A percentile compares a stretch with the other conserved stretches of the same genome.
phyloP scores from a whole-genome alignment of 2,888 invertebrate species.

The Caenorhabditis drosophilae region DNA sequence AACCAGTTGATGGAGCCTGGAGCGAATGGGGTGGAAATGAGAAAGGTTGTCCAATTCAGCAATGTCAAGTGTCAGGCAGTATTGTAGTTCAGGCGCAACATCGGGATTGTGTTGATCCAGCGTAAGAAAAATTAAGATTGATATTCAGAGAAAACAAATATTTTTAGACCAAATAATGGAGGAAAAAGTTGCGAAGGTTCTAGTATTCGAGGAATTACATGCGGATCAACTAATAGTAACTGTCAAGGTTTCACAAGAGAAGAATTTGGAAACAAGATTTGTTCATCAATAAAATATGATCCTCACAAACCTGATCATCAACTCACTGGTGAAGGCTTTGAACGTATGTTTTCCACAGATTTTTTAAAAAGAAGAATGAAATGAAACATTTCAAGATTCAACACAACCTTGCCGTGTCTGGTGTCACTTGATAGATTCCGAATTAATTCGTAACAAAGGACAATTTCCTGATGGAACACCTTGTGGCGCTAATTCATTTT shows the following conservation, averaged over 20 bases:
- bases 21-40: slow-evolving; percentile 63
- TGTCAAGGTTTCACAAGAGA: slow-evolving; percentile 54
- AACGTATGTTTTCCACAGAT: slow-evolving; percentile 45
- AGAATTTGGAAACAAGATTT: slow-evolving; percentile 62
- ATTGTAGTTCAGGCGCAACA: slow-evolving; percentile 62
- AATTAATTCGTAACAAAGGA: slow-evolving; percentile 68
- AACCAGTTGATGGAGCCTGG: slow-evolving; percentile 63
- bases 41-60: slow-evolving; percentile 61
- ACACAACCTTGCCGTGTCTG: slow-evolving; percentile 68
- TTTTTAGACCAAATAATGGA: slow-evolving; percentile 68
- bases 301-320: slow-evolving; percentile 63
- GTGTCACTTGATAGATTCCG: slow-evolving; percentile 67
- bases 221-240: slow-evolving; percentile 52
- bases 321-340: slow-evolving; percentile 66
- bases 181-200: slow-evolving; percentile 62
- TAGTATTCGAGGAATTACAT: slow-evolving; percentile 63
- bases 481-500: slow-evolving; percentile 62
- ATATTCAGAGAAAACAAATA: not conserved
- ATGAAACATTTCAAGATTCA: slow-evolving; percentile 48
- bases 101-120: slow-evolving; percentile 66
- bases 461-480: slow-evolving; percentile 69
- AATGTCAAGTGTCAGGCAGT: slow-evolving; percentile 63
- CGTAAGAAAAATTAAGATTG: slow-evolving; percentile 47
- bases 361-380: not conserved
- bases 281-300: slow-evolving; percentile 55